Evolutionary conservation across 1,140 invertebrate genomes (phyloP).

Genomic region (Lysiphlebus fabarum): DNA sequence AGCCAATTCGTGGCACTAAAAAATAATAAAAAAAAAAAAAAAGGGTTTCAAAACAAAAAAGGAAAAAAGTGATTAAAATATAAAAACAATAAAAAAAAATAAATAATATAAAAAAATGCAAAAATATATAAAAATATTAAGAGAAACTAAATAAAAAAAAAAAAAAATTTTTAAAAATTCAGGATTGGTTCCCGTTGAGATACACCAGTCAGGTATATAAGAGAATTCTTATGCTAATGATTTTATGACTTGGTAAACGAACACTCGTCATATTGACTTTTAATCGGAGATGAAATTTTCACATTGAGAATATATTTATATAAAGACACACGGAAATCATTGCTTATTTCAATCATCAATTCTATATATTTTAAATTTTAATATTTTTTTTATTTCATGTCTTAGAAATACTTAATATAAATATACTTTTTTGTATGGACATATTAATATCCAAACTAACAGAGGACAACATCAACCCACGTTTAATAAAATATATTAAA

Average conservation of each 20-base stretch:
- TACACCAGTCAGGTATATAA: constrained; percentile 42
- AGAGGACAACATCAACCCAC: too few relatives aligned
- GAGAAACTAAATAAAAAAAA: constrained; percentile 13
- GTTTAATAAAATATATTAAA: too few relatives aligned
- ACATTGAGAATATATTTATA: neutral
- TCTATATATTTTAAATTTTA: neutral
- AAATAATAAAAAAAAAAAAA: constrained; percentile 14
- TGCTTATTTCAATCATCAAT: constrained; percentile 5
- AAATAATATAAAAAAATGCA: too few relatives aligned
- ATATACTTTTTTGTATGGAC: neutral
- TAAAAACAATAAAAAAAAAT: constrained; percentile 7
- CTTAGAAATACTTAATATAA: neutral
- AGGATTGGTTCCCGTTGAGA: constrained; percentile 21
- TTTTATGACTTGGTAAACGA: constrained; percentile 58
- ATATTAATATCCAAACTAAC: neutral
- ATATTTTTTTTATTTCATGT: constrained; percentile 15
- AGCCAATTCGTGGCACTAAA: constrained; percentile 44
- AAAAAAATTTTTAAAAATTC: constrained; percentile 22
- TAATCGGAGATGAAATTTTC: constrained; percentile 41
- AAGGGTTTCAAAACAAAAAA: constrained; percentile 21
- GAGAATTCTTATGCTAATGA: constrained; percentile 58
- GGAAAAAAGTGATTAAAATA: constrained; percentile 13
- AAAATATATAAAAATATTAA: constrained; percentile 11
- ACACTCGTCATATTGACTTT: constrained; percentile 56
- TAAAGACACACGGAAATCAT: constrained; percentile 11